A percentile compares a stretch with the other conserved stretches of the same genome.
Conservation (phyloP, 2,888 invertebrate genomes). For the Brachynemurus nebulosus region DNA sequence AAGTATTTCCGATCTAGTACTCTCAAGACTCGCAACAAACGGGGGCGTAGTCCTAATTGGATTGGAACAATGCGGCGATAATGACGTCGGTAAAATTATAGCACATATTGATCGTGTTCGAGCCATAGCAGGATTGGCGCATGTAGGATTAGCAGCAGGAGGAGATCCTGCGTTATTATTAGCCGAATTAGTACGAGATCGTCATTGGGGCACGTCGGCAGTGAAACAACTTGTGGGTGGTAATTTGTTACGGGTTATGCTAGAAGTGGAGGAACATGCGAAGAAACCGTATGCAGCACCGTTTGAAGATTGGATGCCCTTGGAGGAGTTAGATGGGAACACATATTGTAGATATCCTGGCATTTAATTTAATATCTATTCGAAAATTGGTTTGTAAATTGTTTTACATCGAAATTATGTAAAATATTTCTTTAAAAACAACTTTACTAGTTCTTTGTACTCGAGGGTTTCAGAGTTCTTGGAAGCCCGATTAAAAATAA, state of each 20-base stretch:
- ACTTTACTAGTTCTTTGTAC: too few species aligned
- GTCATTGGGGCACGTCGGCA: constrained; percentile 43
- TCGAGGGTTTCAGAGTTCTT: too few species aligned
- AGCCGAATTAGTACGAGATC: constrained; percentile 42
- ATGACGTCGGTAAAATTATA: constrained; percentile 29
- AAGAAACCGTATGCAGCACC: constrained; percentile 27
- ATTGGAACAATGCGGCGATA: constrained; percentile 36
- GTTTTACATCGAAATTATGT: too few species aligned
- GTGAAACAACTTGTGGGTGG: constrained; percentile 44
- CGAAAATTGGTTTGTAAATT: too few species aligned
- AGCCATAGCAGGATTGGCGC: constrained; percentile 47
- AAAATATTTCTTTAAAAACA: too few species aligned
- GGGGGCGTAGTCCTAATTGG: constrained; percentile 49
- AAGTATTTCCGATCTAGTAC: constrained; percentile 44
- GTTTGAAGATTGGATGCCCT: constrained; percentile 39
- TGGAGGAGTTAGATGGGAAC: constrained; percentile 36
- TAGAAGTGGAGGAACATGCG: constrained; percentile 34
- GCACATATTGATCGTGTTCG: constrained; percentile 52
- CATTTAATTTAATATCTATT: constrained; percentile 26
- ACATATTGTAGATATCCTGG: constrained; percentile 40
- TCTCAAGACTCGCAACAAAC: constrained; percentile 30
- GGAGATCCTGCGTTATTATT: constrained; percentile 39
- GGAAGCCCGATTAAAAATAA: too few species aligned
- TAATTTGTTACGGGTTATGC: constrained; percentile 40
- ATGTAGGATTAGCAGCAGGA: constrained; percentile 48